Conservation (phyloP, 2,797 vertebrate species). For the Pyrocephalus nanus region DNA sequence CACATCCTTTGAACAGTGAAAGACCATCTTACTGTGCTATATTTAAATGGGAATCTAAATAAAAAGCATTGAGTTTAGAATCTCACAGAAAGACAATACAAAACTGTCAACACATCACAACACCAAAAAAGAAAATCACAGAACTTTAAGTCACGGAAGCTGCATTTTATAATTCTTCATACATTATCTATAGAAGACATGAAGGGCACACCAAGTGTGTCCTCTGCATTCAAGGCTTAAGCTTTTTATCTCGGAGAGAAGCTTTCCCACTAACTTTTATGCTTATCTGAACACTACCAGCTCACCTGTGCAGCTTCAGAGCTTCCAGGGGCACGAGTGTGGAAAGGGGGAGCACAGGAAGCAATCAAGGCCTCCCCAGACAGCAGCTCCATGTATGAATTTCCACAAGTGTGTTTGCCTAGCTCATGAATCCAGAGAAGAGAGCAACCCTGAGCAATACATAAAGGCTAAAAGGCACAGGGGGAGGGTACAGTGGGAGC, state of each 20-base stretch:
- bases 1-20: background rate
- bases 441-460: background rate
- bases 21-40: background rate
- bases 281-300: background rate
- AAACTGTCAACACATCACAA: background rate
- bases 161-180: background rate
- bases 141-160: background rate
- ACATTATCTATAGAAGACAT: background rate
- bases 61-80: background rate
- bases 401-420: background rate
- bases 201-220: background rate
- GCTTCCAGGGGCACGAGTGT: background rate
- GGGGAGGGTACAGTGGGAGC: background rate
- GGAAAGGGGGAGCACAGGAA: background rate
- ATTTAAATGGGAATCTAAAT: background rate
- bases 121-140: background rate
- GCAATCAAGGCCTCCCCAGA: background rate
- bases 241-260: background rate
- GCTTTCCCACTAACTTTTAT: background rate
- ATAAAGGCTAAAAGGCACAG: background rate
- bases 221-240: background rate
- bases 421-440: background rate
- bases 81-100: background rate
- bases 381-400: background rate
- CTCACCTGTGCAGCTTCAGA: background rate